Percentiles rank a stretch among this genome's conserved stretches.
These are phyloP conservation scores for Dorcus parallelipipedus DNA, from an alignment of 2,888 invertebrate genomes.

Conservation along the genomic window DNA sequence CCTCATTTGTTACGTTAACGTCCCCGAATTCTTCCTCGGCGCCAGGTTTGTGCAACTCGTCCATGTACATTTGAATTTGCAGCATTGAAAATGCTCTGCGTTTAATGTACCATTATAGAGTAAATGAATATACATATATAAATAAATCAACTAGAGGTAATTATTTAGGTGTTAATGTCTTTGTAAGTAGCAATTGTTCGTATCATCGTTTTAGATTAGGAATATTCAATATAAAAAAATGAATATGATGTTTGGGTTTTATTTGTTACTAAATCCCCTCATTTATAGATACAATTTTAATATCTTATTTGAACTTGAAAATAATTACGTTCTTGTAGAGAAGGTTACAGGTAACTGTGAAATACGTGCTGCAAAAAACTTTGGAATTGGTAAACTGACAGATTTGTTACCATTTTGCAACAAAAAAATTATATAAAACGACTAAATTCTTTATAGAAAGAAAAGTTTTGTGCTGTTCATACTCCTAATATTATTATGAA, in stretches of 20 bases:
- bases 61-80: conserved; percentile 23
- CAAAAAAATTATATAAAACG: too few relatives aligned
- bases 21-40: not conserved
- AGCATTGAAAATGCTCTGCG: conserved; percentile 44
- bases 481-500: too few relatives aligned
- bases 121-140: conserved; percentile 47
- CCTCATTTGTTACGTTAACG: not conserved
- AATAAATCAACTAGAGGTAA: conserved; percentile 49
- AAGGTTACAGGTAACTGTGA: too few relatives aligned
- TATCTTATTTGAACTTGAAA: too few relatives aligned
- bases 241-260: not conserved
- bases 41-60: conserved; percentile 4
- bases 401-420: too few relatives aligned
- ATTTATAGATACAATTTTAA: too few relatives aligned
- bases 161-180: conserved; percentile 52
- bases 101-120: conserved; percentile 42
- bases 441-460: too few relatives aligned
- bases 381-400: too few relatives aligned
- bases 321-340: too few relatives aligned
- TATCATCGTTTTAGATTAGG: conserved; percentile 49
- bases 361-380: too few relatives aligned
- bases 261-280: not conserved
- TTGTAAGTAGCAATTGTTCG: conserved; percentile 53
- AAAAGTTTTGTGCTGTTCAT: too few relatives aligned
- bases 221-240: conserved; percentile 48